Conservation (phyloP, 2,797 vertebrate genomes). For the Chromis chromis region DNA sequence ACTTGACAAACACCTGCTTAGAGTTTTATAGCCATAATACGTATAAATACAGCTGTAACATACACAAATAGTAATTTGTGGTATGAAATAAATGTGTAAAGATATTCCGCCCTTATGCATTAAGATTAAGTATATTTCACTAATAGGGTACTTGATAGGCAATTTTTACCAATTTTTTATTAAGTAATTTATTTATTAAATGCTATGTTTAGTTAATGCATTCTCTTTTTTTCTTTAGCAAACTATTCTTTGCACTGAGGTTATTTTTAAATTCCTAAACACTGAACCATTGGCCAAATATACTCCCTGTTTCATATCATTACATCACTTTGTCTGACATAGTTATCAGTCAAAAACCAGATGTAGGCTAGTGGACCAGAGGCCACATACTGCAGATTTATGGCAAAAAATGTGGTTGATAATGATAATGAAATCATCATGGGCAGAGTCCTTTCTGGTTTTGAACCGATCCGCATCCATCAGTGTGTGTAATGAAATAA, state of each 20-base stretch:
- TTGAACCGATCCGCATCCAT: conserved; percentile 31
- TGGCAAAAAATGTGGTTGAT: conserved; percentile 37
- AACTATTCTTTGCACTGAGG: neutral
- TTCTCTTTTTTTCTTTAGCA: neutral
- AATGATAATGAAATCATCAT: conserved; percentile 56
- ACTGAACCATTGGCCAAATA: conserved; percentile 16
- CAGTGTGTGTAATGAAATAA: conserved; percentile 35
- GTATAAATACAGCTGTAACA: conserved; percentile 22
- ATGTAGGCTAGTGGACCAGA: conserved; percentile 41
- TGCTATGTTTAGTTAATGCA: neutral
- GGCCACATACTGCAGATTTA: conserved; percentile 36
- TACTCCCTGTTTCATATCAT: conserved; percentile 26
- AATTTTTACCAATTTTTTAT: neutral
- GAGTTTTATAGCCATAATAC: conserved; percentile 7
- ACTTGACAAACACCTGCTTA: conserved; percentile 55
- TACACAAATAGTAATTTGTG: conserved; percentile 10
- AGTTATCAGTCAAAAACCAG: conserved; percentile 47
- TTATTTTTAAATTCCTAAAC: neutral
- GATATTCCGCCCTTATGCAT: neutral
- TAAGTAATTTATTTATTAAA: neutral
- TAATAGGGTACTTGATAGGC: neutral
- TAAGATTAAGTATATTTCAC: neutral
- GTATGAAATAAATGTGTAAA: conserved; percentile 14
- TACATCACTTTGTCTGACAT: conserved; percentile 36
- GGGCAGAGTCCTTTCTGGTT: conserved; percentile 40